phyloP scores from a whole-genome alignment of 1,140 invertebrate species.

The Drosophila subpulchrella region DNA sequence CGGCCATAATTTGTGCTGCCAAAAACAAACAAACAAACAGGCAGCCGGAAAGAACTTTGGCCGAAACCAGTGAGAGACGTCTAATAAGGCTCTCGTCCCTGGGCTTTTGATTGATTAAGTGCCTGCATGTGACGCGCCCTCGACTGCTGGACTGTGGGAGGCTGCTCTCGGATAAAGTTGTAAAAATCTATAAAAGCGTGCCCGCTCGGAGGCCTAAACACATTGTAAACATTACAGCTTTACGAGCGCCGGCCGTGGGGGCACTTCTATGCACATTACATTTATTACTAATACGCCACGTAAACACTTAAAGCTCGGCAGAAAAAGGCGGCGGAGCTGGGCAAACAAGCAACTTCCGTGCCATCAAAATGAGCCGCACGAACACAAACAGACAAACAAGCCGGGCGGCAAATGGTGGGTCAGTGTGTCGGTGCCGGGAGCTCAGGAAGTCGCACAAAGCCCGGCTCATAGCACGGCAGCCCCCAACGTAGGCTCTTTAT shows the following conservation, averaged over 20 bases:
- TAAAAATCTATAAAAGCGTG: slow-evolving; percentile 63
- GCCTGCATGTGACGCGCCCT: slow-evolving; percentile 73
- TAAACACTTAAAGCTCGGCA: slow-evolving; percentile 72
- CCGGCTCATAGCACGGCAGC: slow-evolving; percentile 28
- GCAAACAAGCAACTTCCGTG: slow-evolving; percentile 72
- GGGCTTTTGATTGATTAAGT: slow-evolving; percentile 77
- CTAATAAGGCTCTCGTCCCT: slow-evolving; percentile 37
- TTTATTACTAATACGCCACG: slow-evolving; percentile 83
- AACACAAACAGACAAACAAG: slow-evolving; percentile 41
- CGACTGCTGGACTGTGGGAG: slow-evolving; percentile 43
- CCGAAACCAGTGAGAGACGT: slow-evolving; percentile 41
- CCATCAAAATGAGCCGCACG: slow-evolving; percentile 63
- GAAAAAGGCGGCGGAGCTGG: background rate
- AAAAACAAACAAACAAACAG: slow-evolving; percentile 59
- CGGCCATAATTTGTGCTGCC: slow-evolving; percentile 77
- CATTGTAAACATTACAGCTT: slow-evolving; percentile 71
- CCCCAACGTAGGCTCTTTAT: slow-evolving; percentile 27
- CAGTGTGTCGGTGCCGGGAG: slow-evolving; percentile 2
- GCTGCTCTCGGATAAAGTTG: slow-evolving; percentile 55
- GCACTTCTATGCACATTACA: slow-evolving; percentile 75
- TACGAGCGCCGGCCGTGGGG: slow-evolving; percentile 33
- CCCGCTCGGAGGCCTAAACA: slow-evolving; percentile 34
- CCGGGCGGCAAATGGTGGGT: slow-evolving; percentile 19
- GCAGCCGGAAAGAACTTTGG: slow-evolving; percentile 54
- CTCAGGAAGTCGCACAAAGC: slow-evolving; percentile 40